Evolutionary conservation across 2,888 invertebrate genomes (phyloP).

Genomic region (Pristionchus maxplancki): DNA sequence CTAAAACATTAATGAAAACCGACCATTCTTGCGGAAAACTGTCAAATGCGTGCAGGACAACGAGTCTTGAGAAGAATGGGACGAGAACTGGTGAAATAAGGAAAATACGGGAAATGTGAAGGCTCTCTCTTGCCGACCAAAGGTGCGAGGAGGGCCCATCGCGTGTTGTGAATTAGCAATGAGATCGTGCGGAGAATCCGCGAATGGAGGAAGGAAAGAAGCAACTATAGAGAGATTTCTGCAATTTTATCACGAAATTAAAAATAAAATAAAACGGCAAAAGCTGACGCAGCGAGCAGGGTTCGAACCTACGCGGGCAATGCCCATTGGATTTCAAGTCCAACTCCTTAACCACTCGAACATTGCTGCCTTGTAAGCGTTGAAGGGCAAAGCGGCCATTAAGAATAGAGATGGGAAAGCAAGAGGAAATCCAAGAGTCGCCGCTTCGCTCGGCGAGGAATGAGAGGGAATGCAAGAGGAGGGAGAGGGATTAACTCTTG

Average conservation of each 20-base stretch:
- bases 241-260: no score
- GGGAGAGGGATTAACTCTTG: no score
- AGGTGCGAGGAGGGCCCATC: not conserved
- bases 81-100: not conserved
- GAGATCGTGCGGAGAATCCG: no score
- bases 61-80: not conserved
- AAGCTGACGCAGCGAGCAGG: slow-evolving; percentile 81
- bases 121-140: not conserved
- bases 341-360: slow-evolving; percentile 44
- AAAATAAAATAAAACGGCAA: no score
- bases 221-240: no score
- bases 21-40: not conserved
- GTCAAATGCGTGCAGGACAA: not conserved
- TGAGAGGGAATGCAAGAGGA: no score
- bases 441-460: no score
- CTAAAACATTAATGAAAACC: not conserved
- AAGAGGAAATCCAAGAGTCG: no score
- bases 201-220: no score
- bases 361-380: slow-evolving; percentile 33
- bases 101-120: not conserved
- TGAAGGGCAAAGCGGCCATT: no score
- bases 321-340: slow-evolving; percentile 83
- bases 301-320: slow-evolving; percentile 84
- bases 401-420: no score
- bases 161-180: not conserved